Percentiles rank a stretch among this genome's conserved stretches.
phyloP scores from a whole-genome alignment of 2,888 invertebrate genomes.

The Amaurobius ferox region DNA sequence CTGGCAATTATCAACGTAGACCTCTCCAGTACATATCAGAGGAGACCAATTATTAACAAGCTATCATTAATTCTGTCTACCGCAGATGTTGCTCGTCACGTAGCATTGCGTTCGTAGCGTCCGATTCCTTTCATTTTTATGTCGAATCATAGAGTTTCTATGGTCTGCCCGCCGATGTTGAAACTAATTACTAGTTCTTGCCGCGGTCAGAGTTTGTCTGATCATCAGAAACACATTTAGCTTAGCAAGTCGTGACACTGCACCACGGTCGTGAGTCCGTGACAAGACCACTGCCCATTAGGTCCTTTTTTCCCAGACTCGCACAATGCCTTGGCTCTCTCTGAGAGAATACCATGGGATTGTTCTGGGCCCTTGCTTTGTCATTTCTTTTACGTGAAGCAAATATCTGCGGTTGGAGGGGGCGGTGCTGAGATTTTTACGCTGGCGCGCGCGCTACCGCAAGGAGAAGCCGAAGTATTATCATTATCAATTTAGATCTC shows the following conservation, averaged over 20 bases:
- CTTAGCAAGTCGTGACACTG: constrained; percentile 59
- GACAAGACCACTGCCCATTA: constrained; percentile 61
- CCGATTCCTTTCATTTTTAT: constrained; percentile 62
- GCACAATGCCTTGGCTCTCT: constrained; percentile 26
- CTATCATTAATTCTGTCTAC: constrained; percentile 68
- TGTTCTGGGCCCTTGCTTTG: constrained; percentile 44
- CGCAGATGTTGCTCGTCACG: constrained; percentile 58
- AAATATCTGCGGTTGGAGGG: constrained; percentile 59
- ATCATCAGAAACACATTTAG: constrained; percentile 72
- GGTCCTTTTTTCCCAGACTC: constrained; percentile 54
- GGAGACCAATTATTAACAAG: constrained; percentile 66
- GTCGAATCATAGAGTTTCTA: constrained; percentile 65
- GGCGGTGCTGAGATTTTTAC: constrained; percentile 61
- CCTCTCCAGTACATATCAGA: constrained; percentile 36
- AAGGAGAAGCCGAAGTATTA: constrained; percentile 45
- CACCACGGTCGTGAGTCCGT: constrained; percentile 64
- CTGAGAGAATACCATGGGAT: constrained; percentile 30
- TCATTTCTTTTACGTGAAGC: constrained; percentile 51
- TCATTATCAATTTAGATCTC: constrained; percentile 69
- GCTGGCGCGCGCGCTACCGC: constrained; percentile 61
- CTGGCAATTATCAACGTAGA: constrained; percentile 47
- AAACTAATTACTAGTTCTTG: constrained; percentile 68
- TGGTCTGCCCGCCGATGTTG: constrained; percentile 50
- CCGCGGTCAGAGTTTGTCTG: constrained; percentile 65
- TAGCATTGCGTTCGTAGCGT: constrained; percentile 55